Evolutionary conservation across 1,140 invertebrate genomes (phyloP), one percentile per base, ranked within the genome.

Genomic region (Harpegnathos saltator): DNA sequence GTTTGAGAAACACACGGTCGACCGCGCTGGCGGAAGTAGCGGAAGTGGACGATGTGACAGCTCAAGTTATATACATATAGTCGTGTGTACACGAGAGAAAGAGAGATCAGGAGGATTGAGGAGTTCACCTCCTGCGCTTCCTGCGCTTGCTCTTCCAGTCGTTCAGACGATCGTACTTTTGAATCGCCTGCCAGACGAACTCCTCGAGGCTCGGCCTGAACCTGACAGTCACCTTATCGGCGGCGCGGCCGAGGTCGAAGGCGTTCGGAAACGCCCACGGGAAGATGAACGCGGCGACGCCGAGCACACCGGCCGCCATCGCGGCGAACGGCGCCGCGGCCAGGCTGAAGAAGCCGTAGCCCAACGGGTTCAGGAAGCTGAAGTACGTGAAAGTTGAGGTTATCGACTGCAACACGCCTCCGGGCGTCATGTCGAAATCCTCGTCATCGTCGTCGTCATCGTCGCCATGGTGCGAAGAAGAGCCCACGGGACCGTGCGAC

Each of bases 271-370:
- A 90, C 19, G 92, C 88, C 91, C 92, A 94, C 0, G 94, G 94
- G 50, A 94, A 93, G 7, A 93, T 29, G 63, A 94, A 91, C 0
- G 93, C 92, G 0, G 91, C 90, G 0, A 94, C 83, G 3, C 94
- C 93, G 4, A 94, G 65, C 11, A 94, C 38, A 0, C 93, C 93
- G n/a, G 93, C 94, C 0, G 93, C 93, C 15, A 94, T 89, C 2
- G 93, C 93, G 3, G 92, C 92, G 38, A 94, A 94, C 0, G 93
- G 94, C 0, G 94, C 93, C 1, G 93, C 90, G 3, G 92, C 89
- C 38, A 94, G 65, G 29, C 93, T 93, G 69, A 94, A 92, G 26
- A 94, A 88, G 0, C 93, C 90, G 44, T 94, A 94, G 85, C 93
- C 92, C 17, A 94, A 56, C 0, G 94, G 94, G 87, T 93, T 94